A percentile compares a stretch with the other conserved stretches of the same genome.
phyloP scores from a whole-genome alignment of 1,140 invertebrate species.

The Ceratoteleas bidentatus region DNA sequence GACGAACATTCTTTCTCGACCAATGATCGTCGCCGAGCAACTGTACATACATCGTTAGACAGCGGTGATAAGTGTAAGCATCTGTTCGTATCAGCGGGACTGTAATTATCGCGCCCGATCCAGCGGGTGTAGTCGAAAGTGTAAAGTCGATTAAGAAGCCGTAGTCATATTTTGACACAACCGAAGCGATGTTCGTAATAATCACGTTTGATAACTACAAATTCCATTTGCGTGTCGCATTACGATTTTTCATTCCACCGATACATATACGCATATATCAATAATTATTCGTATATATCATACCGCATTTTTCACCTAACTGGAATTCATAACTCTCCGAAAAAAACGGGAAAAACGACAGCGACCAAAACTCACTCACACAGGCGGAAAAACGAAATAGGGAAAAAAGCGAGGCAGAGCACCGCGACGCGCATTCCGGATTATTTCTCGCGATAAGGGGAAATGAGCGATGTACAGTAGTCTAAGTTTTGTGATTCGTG shows the following conservation, averaged over 20 bases:
- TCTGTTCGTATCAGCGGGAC: constrained; percentile 49
- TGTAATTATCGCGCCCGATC: constrained; percentile 53
- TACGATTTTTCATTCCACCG: constrained; percentile 32
- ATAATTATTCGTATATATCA: constrained; percentile 51
- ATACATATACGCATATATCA: constrained; percentile 25
- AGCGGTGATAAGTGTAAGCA: constrained; percentile 37
- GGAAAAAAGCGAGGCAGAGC: constrained; percentile 9
- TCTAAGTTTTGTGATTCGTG: constrained; percentile 29
- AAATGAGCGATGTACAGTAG: neutral
- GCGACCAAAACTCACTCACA: neutral
- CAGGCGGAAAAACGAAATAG: constrained; percentile 10
- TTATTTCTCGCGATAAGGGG: too few relatives aligned
- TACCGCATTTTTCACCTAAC: constrained; percentile 44
- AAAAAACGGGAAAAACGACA: neutral
- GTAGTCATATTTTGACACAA: constrained; percentile 76
- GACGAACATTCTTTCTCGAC: neutral
- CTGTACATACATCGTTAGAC: constrained; percentile 49
- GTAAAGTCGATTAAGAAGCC: constrained; percentile 64
- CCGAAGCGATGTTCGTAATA: constrained; percentile 37
- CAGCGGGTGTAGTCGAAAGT: constrained; percentile 32
- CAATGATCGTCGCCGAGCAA: constrained; percentile 7
- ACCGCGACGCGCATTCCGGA: too few relatives aligned
- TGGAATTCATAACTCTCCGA: constrained; percentile 35
- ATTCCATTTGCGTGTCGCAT: constrained; percentile 30
- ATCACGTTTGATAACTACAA: constrained; percentile 41